Base-by-base conservation (phyloP, 2,888 invertebrate species). In the Enchytraeus crypticus region DNA sequence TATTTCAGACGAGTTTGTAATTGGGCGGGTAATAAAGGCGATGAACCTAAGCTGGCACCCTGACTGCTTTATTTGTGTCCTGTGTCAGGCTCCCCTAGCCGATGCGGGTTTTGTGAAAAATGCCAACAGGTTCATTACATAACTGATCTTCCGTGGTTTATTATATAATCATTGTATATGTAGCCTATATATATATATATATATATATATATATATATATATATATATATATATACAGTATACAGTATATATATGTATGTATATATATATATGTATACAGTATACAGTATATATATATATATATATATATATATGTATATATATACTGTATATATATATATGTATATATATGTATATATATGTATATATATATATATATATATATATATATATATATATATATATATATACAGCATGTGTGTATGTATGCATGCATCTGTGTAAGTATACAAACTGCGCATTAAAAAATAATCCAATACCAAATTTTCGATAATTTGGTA, bases 41-140 rank as follows among this genome's bases (percentile, higher is more conserved):
- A 95, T 98, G 93, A 93, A 95, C 75, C 86, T 91, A 32, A 95
- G 90, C 79, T 98, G 98, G 98, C 98, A 99, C 82, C 96, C 97
- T 1, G 85, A 87, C 64, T 99, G 98, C 79, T 99, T 98, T 84
- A 86, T 89, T 29, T 98, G 98, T 76, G 90, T 96, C 77, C 85
- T 92, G 79, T 98, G 98, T 79, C 84, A 84, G 70, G 85, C 87
- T 63, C 90, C 92, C 78, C 82, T 99, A 68, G 95, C 97, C 0
- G 98, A 98, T 80, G 86, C 60, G 8, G 98, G 98, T 18, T 99
- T 98, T 79, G 92, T 98, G 60, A 79, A 82, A 66, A 83, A 82
- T 70, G 53, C 51, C 21, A 46, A 45, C 27, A 60, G 53, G 63
- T 63, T 18, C 34, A 51, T 34, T 4, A 30, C 21, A 29, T 21